Evolutionary conservation across 2,113 vertebrate genomes (phyloP), one percentile per base, ranked within the genome.

Genomic region (Salminus brasiliensis): DNA sequence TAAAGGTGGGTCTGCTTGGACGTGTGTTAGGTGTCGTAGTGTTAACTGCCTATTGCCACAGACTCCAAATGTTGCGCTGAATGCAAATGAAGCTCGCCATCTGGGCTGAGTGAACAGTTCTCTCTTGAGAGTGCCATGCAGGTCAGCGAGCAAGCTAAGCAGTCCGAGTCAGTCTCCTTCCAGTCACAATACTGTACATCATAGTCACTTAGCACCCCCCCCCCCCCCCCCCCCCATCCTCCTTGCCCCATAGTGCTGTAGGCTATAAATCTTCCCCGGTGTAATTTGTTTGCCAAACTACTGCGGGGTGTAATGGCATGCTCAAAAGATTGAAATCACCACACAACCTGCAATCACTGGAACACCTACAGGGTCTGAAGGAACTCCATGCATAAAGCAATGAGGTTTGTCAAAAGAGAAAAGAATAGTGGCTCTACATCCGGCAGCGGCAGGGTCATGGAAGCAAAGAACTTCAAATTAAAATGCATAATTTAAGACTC

Each of bases 301-400:
- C 63, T 65, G 41, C 8, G n/a, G 32, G 32, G 29, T 16, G 43
- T 67, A 74, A 59, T 57, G 16, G 23, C 43, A 79, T 32, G 32
- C 18, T 80, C 53, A 39, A 80, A 83, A 57, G 21, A 76, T 74
- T 80, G 25, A 62, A 83, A 67, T 29, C 25, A 69, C 67, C 7
- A 3, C 63, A 29, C 34, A 63, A 11, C 43, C 47, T 79, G 69
- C 47, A 76, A 23, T 73, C 21, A 79, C 4, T 18, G 41, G n/a
- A 57, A 67, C 59, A 67, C 27, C 21, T 27, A 69, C 18, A 41
- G 65, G 69, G 34, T 25, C 45, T 43, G 57, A 23, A 66, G 47
- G 45, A 72, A 80, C 32, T 47, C 23, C 12, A 72, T 75, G 34
- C 27, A 59, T 73, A 71, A 25, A 45, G 2, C 15, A 29, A 70